Percentiles rank a stretch among this genome's conserved stretches.
phyloP scores from a whole-genome alignment of 2,888 invertebrate genomes.

The Euplagia quadripunctaria region DNA sequence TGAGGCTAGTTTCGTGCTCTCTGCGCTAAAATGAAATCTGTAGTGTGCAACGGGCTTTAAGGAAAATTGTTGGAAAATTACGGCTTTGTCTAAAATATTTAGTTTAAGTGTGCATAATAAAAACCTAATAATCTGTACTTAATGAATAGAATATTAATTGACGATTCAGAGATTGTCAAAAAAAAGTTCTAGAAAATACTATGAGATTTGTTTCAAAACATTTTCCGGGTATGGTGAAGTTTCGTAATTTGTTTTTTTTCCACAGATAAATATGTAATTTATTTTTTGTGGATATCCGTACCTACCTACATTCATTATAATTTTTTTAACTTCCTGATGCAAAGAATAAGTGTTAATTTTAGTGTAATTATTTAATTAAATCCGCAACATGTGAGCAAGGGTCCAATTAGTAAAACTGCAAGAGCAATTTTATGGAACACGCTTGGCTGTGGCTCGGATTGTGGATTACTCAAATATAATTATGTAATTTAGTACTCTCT shows the following conservation, averaged over 20 bases:
- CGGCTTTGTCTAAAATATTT: too few relatives aligned
- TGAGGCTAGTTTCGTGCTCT: neutral
- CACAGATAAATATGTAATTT: neutral
- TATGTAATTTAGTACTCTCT: too few relatives aligned
- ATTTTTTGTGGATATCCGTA: neutral
- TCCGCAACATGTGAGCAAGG: neutral
- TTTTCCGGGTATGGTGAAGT: neutral
- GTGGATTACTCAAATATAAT: neutral
- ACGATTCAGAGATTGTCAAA: neutral
- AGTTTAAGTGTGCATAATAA: neutral
- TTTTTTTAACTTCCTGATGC: neutral
- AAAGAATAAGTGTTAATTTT: neutral
- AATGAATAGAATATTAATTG: neutral
- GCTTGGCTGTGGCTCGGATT: neutral
- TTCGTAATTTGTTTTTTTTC: neutral
- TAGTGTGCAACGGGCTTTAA: neutral
- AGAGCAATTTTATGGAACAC: neutral
- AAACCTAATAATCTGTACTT: neutral
- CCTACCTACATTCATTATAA: neutral
- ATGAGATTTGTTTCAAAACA: neutral
- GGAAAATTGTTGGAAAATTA: too few relatives aligned
- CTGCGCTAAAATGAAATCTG: slow-evolving; percentile 8
- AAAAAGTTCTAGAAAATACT: too few relatives aligned
- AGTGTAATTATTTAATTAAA: neutral
- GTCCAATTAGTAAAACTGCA: neutral